A percentile compares a stretch with the other conserved stretches of the same genome.
Evolutionary conservation across 2,888 invertebrate genomes (phyloP).

Genomic region (Melanophora roralis): DNA sequence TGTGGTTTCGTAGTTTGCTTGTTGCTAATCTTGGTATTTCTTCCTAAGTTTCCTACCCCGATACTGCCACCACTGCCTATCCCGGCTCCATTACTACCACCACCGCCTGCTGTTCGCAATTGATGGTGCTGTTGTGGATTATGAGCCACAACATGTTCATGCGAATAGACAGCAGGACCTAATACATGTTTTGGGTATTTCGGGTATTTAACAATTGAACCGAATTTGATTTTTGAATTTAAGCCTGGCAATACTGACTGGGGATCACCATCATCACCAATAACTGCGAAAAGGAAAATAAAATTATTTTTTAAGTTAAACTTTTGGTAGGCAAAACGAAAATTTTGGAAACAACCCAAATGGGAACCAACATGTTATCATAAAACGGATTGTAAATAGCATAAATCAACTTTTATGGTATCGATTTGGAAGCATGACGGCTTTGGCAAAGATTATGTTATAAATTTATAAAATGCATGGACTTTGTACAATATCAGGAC

Average conservation of each 20-base stretch:
- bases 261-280: slow-evolving; percentile 65
- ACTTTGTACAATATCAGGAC: too few relatives aligned
- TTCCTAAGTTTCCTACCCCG: slow-evolving; percentile 34
- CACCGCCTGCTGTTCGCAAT: slow-evolving; percentile 61
- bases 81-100: background rate
- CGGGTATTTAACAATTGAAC: slow-evolving; percentile 61
- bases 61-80: background rate
- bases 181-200: slow-evolving; percentile 78
- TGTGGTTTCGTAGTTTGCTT: slow-evolving; percentile 56
- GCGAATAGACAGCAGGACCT: slow-evolving; percentile 77
- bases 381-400: too few relatives aligned
- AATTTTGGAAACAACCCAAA: too few relatives aligned
- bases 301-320: too few relatives aligned
- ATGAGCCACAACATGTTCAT: slow-evolving; percentile 56
- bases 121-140: slow-evolving; percentile 59
- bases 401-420: too few relatives aligned
- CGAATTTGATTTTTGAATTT: slow-evolving; percentile 65
- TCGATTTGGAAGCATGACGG: too few relatives aligned
- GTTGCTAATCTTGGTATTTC: slow-evolving; percentile 47
- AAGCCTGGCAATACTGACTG: slow-evolving; percentile 63
- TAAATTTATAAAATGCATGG: too few relatives aligned
- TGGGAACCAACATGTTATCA: too few relatives aligned
- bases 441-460: too few relatives aligned
- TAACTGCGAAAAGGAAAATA: slow-evolving; percentile 53
- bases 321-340: too few relatives aligned